A percentile compares a stretch with the other conserved stretches of the same genome.
phyloP scores from a whole-genome alignment of 2,797 vertebrate genomes.

The Lithobates pipiens region DNA sequence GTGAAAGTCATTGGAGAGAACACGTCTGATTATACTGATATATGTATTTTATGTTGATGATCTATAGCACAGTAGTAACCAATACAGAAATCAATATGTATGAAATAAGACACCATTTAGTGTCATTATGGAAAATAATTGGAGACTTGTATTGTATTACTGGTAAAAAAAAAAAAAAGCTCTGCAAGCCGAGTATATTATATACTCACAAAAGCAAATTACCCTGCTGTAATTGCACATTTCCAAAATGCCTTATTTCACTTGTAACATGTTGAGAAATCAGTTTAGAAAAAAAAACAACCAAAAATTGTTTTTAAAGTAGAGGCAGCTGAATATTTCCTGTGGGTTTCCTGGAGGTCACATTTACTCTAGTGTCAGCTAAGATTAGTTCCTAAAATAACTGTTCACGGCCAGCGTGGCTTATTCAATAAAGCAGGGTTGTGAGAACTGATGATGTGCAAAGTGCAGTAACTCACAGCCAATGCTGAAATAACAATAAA shows the following conservation, averaged over 20 bases:
- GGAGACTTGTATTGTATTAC: constrained; percentile 28
- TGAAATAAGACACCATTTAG: constrained; percentile 26
- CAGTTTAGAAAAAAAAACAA: constrained; percentile 24
- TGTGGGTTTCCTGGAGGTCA: constrained; percentile 33
- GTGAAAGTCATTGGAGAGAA: background rate
- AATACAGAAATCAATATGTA: constrained; percentile 38
- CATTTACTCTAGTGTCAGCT: background rate
- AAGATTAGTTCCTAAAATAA: constrained; percentile 9
- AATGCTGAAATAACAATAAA: too few relatives aligned
- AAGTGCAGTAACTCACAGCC: background rate
- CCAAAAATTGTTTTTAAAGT: background rate
- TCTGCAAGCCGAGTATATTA: constrained; percentile 3
- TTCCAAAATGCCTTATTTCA: constrained; percentile 14
- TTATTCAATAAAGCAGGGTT: background rate
- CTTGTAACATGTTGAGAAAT: constrained; percentile 43
- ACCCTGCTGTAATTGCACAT: constrained; percentile 10
- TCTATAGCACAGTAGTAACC: constrained; percentile 12
- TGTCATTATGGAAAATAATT: constrained; percentile 39
- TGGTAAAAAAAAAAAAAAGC: background rate
- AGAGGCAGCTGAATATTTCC: constrained; percentile 12
- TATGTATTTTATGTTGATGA: constrained; percentile 13
- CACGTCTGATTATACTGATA: background rate
- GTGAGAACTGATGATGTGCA: background rate
- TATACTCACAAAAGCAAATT: constrained; percentile 30
- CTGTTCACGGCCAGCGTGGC: background rate